Evolutionary conservation across 1,140 invertebrate genomes (phyloP).

Genomic region (Manduca sexta): DNA sequence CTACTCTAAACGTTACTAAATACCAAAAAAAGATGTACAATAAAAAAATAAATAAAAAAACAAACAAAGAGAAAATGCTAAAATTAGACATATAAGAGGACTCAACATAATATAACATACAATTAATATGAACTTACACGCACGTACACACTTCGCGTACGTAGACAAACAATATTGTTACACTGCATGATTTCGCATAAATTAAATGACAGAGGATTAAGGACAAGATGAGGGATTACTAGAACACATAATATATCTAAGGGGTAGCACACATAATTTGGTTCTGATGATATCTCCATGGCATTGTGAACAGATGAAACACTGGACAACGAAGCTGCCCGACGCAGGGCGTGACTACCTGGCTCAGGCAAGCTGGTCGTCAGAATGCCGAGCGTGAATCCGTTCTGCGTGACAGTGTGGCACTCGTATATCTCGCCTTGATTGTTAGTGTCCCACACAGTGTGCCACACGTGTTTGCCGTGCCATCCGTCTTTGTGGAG

Average conservation of each 20-base stretch:
- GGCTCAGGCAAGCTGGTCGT: slow-evolving; percentile 50
- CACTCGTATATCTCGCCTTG: slow-evolving; percentile 46
- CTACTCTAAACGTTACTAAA: no score
- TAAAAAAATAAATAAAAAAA: no score
- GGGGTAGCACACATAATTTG: background rate
- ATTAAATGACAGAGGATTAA: slow-evolving; percentile 1
- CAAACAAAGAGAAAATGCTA: background rate
- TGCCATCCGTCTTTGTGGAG: slow-evolving; percentile 44
- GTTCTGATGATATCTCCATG: background rate
- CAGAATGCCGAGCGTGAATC: slow-evolving; percentile 49
- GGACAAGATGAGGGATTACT: background rate
- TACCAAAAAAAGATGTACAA: no score
- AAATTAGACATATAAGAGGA: no score
- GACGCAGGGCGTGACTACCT: slow-evolving; percentile 32
- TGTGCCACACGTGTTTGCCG: slow-evolving; percentile 40
- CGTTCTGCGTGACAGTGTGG: slow-evolving; percentile 43
- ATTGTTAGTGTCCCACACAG: slow-evolving; percentile 39
- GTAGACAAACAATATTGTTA: background rate
- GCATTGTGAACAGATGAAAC: background rate
- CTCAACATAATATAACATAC: no score
- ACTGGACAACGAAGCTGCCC: slow-evolving; percentile 10
- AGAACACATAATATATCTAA: background rate
- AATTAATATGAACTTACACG: background rate
- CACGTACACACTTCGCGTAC: background rate
- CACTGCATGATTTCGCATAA: background rate